A percentile compares a stretch with the other conserved stretches of the same genome.
These are phyloP conservation scores for Brachionus calyciflorus DNA, from an alignment of 1,140 invertebrate species.

Conservation along the genomic window DNA sequence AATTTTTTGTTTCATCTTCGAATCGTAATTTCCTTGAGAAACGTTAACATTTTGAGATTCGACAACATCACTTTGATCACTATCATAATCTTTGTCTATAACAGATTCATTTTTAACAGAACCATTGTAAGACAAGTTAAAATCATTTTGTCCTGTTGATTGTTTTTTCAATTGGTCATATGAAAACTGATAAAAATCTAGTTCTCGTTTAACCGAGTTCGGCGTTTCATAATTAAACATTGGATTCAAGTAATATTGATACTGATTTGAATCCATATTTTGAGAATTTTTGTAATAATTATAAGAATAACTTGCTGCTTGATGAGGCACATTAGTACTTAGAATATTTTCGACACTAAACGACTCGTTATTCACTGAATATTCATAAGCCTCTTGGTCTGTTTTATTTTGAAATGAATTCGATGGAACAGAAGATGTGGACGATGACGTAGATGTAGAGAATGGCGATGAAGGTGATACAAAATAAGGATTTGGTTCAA, in stretches of 20 bases:
- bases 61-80: not conserved
- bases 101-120: not conserved
- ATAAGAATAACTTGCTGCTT: not conserved
- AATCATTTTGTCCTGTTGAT: not conserved
- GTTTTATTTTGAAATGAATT: not conserved
- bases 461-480: not conserved
- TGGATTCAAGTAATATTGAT: not conserved
- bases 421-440: not conserved
- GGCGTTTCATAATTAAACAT: not conserved
- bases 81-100: not conserved
- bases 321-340: not conserved
- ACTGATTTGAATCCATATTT: not conserved
- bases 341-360: not conserved
- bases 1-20: not conserved
- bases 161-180: not conserved
- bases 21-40: not conserved
- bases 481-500: conserved; percentile 1
- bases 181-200: not conserved
- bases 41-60: not conserved
- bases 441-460: not conserved
- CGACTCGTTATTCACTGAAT: not conserved
- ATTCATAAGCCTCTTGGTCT: not conserved
- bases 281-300: not conserved
- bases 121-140: not conserved
- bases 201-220: no score